Conservation (phyloP, 2,113 vertebrate species). For the Brachirus orientalis region DNA sequence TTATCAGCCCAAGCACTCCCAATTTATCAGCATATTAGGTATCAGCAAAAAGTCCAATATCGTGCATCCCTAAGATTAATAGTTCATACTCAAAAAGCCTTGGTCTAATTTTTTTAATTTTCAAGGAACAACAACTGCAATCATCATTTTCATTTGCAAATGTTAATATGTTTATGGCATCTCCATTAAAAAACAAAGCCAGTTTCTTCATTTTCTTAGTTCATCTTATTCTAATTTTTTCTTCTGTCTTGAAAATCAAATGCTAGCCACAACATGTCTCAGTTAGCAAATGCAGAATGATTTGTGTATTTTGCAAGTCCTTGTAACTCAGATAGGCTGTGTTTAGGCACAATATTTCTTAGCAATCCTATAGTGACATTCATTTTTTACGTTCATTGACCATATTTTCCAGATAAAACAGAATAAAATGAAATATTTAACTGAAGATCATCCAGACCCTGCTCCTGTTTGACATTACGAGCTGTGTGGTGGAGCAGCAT, state of each 20-base stretch:
- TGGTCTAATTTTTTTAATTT: too few species aligned
- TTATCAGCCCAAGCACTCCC: too few species aligned
- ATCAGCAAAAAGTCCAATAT: too few species aligned
- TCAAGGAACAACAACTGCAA: too few species aligned
- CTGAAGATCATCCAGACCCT: slow-evolving; percentile 17
- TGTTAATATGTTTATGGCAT: neutral
- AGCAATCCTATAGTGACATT: neutral
- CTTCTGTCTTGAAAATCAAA: too few species aligned
- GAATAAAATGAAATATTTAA: slow-evolving; percentile 34
- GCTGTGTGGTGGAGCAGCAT: slow-evolving; percentile 45
- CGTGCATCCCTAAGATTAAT: too few species aligned
- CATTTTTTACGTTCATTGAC: neutral
- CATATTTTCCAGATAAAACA: slow-evolving; percentile 9
- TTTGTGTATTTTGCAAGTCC: neutral
- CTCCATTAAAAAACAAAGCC: too few species aligned
- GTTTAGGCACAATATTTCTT: neutral
- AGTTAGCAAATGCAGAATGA: neutral
- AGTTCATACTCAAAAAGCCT: too few species aligned
- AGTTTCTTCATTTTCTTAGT: too few species aligned
- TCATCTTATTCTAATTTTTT: too few species aligned
- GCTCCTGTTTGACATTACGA: slow-evolving; percentile 54
- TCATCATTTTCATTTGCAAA: neutral
- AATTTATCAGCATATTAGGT: too few species aligned
- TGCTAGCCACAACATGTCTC: too few species aligned
- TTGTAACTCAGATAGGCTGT: neutral